Percentiles rank a stretch among this genome's conserved stretches.
Conservation (phyloP, 2,888 invertebrate genomes). For the Sesia apiformis region DNA sequence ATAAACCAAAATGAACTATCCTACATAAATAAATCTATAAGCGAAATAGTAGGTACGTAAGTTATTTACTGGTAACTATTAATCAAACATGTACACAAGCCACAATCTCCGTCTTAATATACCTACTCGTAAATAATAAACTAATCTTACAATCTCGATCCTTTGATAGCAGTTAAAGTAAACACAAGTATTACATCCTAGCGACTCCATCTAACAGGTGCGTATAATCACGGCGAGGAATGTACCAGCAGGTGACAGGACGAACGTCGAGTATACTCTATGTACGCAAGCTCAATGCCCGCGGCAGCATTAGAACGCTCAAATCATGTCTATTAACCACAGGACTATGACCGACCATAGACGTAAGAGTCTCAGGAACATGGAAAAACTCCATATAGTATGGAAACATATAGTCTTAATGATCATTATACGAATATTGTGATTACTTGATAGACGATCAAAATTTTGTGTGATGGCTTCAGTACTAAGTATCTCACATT, state of each 20-base stretch:
- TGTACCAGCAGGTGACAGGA: conserved; percentile 68
- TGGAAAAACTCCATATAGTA: no score
- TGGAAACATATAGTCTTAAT: no score
- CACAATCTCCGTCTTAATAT: no score
- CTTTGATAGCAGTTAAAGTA: conserved; percentile 26
- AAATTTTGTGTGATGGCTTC: no score
- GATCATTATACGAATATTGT: no score
- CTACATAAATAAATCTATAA: no score
- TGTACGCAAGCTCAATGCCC: conserved; percentile 18
- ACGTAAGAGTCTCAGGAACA: conserved; percentile 13
- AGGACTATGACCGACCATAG: conserved; percentile 65
- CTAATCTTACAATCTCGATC: not conserved
- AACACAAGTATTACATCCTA: conserved; percentile 17
- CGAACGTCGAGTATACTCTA: conserved; percentile 32
- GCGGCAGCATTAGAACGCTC: conserved; percentile 55
- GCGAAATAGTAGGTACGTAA: no score
- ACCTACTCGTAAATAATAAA: not conserved
- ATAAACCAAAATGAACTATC: no score
- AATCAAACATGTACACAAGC: no score
- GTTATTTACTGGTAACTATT: no score
- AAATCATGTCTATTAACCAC: conserved; percentile 68
- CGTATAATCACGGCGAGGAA: conserved; percentile 62
- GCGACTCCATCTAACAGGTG: conserved; percentile 39
- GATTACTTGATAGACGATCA: no score
- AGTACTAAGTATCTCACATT: no score